phyloP scores from a whole-genome alignment of 2,888 invertebrate species.

The Tholera decimalis region DNA sequence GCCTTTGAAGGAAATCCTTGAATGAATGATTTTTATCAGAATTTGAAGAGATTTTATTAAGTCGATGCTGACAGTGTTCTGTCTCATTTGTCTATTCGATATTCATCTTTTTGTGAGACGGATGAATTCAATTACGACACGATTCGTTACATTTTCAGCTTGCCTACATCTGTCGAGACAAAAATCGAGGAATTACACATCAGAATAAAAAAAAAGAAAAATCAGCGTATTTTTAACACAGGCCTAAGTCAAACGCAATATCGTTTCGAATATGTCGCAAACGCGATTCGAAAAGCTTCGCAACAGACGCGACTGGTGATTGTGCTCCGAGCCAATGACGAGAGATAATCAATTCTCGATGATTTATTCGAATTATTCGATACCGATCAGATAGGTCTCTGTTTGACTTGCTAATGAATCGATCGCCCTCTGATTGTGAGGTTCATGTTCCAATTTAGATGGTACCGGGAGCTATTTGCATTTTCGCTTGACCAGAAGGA shows the following conservation, averaged over 20 bases:
- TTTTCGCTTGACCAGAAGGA: slow-evolving; percentile 15
- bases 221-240: slow-evolving; percentile 4
- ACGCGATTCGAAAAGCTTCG: slow-evolving; percentile 4
- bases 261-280: slow-evolving; percentile 6
- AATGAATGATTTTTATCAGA: slow-evolving; percentile 1
- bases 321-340: slow-evolving; percentile 42
- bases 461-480: slow-evolving; percentile 48
- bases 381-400: slow-evolving; percentile 37
- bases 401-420: slow-evolving; percentile 72
- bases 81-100: not conserved
- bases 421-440: slow-evolving; percentile 58
- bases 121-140: slow-evolving; percentile 13
- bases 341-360: slow-evolving; percentile 62
- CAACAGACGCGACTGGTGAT: slow-evolving; percentile 33
- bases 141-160: slow-evolving; percentile 22
- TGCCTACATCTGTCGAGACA: not conserved
- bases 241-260: slow-evolving; percentile 15
- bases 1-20: slow-evolving; percentile 4
- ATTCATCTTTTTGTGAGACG: not conserved
- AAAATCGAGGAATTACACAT: not conserved
- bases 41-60: not conserved
- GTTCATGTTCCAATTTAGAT: slow-evolving; percentile 50
- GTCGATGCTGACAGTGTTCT: not conserved
- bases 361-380: slow-evolving; percentile 57
- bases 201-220: not conserved